Conservation (phyloP, 2,888 invertebrate genomes). For the Apodemia duryi region DNA sequence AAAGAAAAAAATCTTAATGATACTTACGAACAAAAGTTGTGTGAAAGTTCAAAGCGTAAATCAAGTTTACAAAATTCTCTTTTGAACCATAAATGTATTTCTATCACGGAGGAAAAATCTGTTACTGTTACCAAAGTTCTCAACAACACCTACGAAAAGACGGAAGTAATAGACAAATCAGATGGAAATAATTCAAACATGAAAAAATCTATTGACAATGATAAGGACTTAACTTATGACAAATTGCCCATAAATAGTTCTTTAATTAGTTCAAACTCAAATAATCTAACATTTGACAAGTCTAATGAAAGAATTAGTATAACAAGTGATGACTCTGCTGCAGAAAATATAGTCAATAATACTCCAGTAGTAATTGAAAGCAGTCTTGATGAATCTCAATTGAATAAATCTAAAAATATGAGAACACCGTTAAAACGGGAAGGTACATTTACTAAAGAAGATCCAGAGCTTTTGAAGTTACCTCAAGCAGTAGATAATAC, state of each 20-base stretch:
- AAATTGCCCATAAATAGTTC: conserved; percentile 42
- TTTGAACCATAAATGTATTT: neutral
- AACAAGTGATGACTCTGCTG: conserved; percentile 56
- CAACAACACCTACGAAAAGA: conserved; percentile 31
- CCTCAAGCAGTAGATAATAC: conserved; percentile 35
- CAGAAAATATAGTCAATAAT: conserved; percentile 52
- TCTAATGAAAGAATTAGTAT: conserved; percentile 51
- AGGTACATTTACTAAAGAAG: conserved; percentile 65
- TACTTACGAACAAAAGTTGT: neutral
- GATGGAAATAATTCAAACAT: conserved; percentile 38
- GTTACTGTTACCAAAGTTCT: neutral
- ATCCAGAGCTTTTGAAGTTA: conserved; percentile 35
- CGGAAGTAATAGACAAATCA: conserved; percentile 27
- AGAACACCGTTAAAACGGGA: conserved; percentile 39
- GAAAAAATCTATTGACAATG: conserved; percentile 29
- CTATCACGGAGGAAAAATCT: neutral
- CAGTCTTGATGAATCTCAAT: conserved; percentile 51
- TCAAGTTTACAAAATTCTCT: neutral
- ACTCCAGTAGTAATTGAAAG: conserved; percentile 62
- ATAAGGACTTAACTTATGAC: conserved; percentile 22
- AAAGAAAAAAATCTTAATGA: neutral
- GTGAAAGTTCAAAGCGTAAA: neutral
- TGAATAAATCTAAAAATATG: conserved; percentile 12
- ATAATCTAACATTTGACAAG: conserved; percentile 46
- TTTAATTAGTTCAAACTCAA: conserved; percentile 47